Evolutionary conservation across 2,797 vertebrate species (phyloP).

Genomic region (Acipenser oxyrinchus): DNA sequence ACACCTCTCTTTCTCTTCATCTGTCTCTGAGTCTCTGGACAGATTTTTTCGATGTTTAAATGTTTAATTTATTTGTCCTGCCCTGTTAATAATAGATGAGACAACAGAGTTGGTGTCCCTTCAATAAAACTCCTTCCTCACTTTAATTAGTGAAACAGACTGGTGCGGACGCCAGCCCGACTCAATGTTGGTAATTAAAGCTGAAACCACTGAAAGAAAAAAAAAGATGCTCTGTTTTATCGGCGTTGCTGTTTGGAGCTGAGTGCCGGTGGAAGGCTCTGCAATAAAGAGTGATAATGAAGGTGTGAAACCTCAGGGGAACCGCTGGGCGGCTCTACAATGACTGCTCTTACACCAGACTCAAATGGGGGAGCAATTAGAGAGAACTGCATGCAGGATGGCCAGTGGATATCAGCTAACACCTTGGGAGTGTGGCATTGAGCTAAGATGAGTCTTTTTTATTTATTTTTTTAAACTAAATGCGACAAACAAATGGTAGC

Average conservation of each 20-base stretch:
- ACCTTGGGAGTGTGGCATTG: slow-evolving; percentile 72
- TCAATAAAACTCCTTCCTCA: slow-evolving; percentile 69
- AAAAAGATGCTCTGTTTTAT: slow-evolving; percentile 82
- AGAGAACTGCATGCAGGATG: slow-evolving; percentile 78
- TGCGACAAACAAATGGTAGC: slow-evolving; percentile 2
- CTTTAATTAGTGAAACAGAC: slow-evolving; percentile 91
- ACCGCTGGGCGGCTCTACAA: slow-evolving; percentile 77
- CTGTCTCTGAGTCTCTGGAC: slow-evolving; percentile 64
- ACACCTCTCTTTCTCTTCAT: slow-evolving; percentile 29
- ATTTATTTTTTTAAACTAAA: neutral
- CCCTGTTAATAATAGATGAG: slow-evolving; percentile 96
- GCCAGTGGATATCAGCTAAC: slow-evolving; percentile 79
- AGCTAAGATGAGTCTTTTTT: slow-evolving; percentile 69
- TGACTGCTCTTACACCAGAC: slow-evolving; percentile 85
- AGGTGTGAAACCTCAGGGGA: slow-evolving; percentile 87
- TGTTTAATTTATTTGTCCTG: slow-evolving; percentile 95
- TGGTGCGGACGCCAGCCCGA: slow-evolving; percentile 77
- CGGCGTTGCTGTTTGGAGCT: slow-evolving; percentile 80
- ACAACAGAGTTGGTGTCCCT: slow-evolving; percentile 82
- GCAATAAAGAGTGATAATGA: slow-evolving; percentile 98
- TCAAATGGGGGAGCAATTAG: slow-evolving; percentile 85
- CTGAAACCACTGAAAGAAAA: slow-evolving; percentile 73
- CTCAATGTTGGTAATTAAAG: slow-evolving; percentile 93
- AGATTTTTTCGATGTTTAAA: slow-evolving; percentile 83
- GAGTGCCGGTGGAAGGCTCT: slow-evolving; percentile 79